Evolutionary conservation across 1,140 invertebrate species (phyloP), one percentile per base, ranked within the genome.

Genomic region (Drosophila nasuta): DNA sequence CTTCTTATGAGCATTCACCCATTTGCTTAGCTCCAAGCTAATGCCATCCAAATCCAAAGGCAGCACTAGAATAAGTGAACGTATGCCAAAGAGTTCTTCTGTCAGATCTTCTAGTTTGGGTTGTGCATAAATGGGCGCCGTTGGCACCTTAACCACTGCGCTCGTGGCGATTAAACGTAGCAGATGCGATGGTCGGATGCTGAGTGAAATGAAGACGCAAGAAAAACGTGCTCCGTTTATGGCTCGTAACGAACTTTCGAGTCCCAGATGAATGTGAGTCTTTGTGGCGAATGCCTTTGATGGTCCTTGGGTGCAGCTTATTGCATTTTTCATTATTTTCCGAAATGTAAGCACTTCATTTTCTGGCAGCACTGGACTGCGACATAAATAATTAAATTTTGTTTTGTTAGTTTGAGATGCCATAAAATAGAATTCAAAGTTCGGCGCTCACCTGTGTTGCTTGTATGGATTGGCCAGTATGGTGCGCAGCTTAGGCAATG

Each of bases 391-490:
- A 38, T 33, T 25, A 25, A 25, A 4, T 25, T 25, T 25, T 25
- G 20, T 25, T 25, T 57, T 38, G 11, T 68, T 33, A 57, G 3
- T 60, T 71, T 11, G 2, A 3, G 43, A 0, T 0, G 10, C 4
- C 20, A 1, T 2, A 38, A 30, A 20, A 15, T 35, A 33, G 5
- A 43, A 43, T 13, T 35, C 35, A 1, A 10, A 20, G 11, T 10
- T 58, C 46, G 10, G 17, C n/a, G 11, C 41, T 66, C 5, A 86
- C 82, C 82, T 67, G 57, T 89, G 72, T 1, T 85, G 67, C 51
- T 89, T 89, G 60, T 89, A 89, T 1, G 85, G 85, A 77, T 89
- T 83, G 2, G 81, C 85, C 48, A 89, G 15, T 8, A 89, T 17
- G 5, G 62, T 85, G 3, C 86, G 81, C 20, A 89, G 15, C 7